Percentiles rank a stretch among this genome's conserved stretches.
Evolutionary conservation across 2,113 vertebrate species (phyloP).

Genomic region (Leptobrachium leishanense): DNA sequence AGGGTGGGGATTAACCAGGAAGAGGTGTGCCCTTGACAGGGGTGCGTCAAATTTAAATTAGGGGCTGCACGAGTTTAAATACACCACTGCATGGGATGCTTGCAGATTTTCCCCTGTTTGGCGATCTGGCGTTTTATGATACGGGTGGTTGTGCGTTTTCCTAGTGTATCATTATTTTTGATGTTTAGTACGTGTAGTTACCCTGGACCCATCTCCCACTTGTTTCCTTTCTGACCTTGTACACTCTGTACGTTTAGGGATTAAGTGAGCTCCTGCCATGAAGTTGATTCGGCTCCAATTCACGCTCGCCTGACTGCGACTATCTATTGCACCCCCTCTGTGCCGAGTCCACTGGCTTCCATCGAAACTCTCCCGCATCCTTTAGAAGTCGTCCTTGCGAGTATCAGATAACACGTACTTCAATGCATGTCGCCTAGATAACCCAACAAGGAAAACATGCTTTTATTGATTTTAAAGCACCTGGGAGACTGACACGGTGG

Average conservation of each 20-base stretch:
- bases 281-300: neutral
- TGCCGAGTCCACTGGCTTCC: constrained; percentile 5
- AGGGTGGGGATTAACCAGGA: too few relatives aligned
- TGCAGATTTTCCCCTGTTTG: too few relatives aligned
- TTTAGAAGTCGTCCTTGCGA: constrained; percentile 7
- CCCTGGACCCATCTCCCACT: too few relatives aligned
- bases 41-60: too few relatives aligned
- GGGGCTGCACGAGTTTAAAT: too few relatives aligned
- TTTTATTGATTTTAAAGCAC: neutral
- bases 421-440: neutral
- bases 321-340: constrained; percentile 23
- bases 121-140: too few relatives aligned
- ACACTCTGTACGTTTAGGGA: constrained; percentile 1
- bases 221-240: neutral
- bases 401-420: constrained; percentile 11
- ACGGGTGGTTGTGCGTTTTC: too few relatives aligned
- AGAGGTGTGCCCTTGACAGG: too few relatives aligned
- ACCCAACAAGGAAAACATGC: neutral
- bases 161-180: too few relatives aligned
- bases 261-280: neutral
- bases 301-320: neutral
- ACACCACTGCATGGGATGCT: too few relatives aligned
- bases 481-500: too few relatives aligned
- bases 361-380: neutral
- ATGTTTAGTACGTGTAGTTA: too few relatives aligned